Evolutionary conservation across 92 coral and sea anemone genomes (phyloP).

Genomic region (Galaxea fascicularis): DNA sequence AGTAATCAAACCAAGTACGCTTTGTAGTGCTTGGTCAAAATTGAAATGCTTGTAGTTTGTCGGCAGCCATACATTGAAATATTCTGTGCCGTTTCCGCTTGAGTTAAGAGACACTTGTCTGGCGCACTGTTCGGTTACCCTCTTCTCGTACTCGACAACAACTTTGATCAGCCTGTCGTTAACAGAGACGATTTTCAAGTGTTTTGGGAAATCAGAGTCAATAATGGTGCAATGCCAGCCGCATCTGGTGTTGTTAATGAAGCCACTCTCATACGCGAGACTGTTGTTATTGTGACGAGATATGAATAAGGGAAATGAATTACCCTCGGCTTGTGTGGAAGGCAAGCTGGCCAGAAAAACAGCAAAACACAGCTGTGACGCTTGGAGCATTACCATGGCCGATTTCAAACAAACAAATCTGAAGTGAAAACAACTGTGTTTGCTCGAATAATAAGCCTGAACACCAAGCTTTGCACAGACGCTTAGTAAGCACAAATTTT

Average conservation of each 20-base stretch:
- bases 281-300: neutral
- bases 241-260: neutral
- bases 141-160: slow-evolving; percentile 1
- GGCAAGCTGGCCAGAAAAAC: neutral
- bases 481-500: neutral
- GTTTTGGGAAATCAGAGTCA: neutral
- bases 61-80: neutral
- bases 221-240: slow-evolving; percentile 16
- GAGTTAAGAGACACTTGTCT: neutral
- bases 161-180: neutral
- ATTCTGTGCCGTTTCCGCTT: neutral
- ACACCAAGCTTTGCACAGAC: neutral
- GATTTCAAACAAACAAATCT: neutral
- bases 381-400: neutral
- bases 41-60: neutral
- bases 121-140: slow-evolving; percentile 14
- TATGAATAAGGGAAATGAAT: neutral
- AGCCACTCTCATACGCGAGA: neutral
- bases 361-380: neutral
- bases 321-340: neutral
- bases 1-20: neutral
- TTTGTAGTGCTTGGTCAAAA: neutral
- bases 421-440: neutral
- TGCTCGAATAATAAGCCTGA: neutral
- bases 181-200: neutral